Evolutionary conservation across 2,797 vertebrate species (phyloP).

Genomic region (Sarcophilus harrisii): DNA sequence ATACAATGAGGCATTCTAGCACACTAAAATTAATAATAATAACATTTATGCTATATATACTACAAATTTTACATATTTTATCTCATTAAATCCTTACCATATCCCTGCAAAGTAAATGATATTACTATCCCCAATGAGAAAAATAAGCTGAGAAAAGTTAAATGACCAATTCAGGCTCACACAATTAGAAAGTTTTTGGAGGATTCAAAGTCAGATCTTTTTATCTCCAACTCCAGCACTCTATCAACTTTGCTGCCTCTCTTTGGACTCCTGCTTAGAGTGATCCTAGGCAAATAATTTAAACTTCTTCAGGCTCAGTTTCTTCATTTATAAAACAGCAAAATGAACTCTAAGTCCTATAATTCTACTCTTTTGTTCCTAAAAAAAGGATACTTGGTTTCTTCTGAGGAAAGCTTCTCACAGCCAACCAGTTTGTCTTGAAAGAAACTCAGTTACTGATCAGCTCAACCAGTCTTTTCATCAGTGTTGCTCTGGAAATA

Average conservation of each 20-base stretch:
- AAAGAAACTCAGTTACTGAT: neutral
- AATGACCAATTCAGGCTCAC: too few species aligned
- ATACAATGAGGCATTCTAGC: neutral
- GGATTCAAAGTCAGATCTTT: neutral
- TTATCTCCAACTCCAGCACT: too few species aligned
- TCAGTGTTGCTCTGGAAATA: neutral
- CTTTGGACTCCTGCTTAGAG: neutral
- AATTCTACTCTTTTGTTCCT: too few species aligned
- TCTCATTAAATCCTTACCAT: neutral
- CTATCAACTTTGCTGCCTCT: neutral
- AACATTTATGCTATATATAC: neutral
- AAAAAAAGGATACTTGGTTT: neutral
- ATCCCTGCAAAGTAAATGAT: neutral
- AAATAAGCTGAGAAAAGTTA: neutral
- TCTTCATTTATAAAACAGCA: neutral
- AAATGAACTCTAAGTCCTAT: too few species aligned
- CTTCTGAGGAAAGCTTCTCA: neutral
- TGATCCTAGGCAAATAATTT: neutral
- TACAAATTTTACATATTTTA: neutral
- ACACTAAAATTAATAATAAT: neutral
- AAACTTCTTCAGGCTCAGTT: neutral
- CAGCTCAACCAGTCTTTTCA: neutral
- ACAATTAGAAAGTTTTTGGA: neutral
- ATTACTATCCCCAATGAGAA: neutral
- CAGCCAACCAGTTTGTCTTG: neutral